phyloP scores from a whole-genome alignment of 2,113 vertebrate species.

The Grammomys dolichurus region DNA sequence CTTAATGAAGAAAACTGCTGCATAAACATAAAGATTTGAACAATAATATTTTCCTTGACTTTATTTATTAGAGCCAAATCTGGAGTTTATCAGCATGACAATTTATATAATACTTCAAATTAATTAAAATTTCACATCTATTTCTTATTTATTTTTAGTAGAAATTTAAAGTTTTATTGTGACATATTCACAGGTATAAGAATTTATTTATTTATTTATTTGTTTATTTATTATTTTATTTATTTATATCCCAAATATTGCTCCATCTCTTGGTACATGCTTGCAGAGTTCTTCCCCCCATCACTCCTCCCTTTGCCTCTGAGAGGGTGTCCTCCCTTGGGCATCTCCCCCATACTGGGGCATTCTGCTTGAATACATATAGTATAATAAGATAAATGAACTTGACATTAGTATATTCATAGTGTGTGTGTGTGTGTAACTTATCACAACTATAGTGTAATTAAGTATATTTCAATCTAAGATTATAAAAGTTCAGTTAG shows the following conservation, averaged over 20 bases:
- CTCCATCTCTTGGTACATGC: no score
- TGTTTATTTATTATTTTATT: no score
- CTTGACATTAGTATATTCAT: not conserved
- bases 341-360: no score
- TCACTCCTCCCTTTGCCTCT: not conserved
- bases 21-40: conserved; percentile 17
- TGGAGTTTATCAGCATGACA: not conserved
- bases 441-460: not conserved
- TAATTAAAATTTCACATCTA: not conserved
- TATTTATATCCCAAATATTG: no score
- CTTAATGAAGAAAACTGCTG: not conserved
- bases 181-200: not conserved
- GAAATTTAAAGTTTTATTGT: not conserved
- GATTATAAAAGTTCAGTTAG: not conserved
- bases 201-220: not conserved
- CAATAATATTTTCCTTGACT: conserved; percentile 3
- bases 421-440: not conserved
- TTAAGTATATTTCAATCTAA: not conserved
- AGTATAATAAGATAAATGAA: not conserved
- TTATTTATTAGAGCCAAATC: conserved; percentile 19
- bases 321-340: not conserved
- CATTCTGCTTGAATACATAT: not conserved
- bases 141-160: conserved; percentile 4
- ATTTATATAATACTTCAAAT: not conserved
- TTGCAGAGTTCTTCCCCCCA: no score